A percentile compares a stretch with the other conserved stretches of the same genome.
These are phyloP conservation scores for Pterophyllum scalare DNA, from an alignment of 2,113 vertebrate species.

Conservation along the genomic window DNA sequence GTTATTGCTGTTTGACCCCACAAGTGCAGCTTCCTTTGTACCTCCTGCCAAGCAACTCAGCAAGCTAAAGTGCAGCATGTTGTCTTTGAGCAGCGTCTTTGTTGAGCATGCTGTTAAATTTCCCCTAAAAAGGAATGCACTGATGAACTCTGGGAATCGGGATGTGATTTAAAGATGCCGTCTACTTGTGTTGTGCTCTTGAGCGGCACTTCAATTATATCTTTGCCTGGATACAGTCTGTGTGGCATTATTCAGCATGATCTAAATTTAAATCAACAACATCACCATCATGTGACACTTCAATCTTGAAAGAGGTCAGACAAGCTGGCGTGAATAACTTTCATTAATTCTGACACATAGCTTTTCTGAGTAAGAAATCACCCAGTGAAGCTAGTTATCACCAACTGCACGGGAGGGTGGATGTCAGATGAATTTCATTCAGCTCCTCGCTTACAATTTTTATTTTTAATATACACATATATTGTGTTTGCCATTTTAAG, in stretches of 20 bases:
- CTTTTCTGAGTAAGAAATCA: constrained; percentile 53
- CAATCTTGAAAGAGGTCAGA: constrained; percentile 38
- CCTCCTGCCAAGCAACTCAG: constrained; percentile 40
- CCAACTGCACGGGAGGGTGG: constrained; percentile 17
- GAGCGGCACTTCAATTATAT: constrained; percentile 64
- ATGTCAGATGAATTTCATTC: constrained; percentile 28
- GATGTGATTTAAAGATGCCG: constrained; percentile 41
- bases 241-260: constrained; percentile 56
- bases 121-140: constrained; percentile 51
- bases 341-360: constrained; percentile 59
- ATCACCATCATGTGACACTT: constrained; percentile 42
- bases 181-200: constrained; percentile 48
- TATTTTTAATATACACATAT: constrained; percentile 5
- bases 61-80: constrained; percentile 32
- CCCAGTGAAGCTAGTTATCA: constrained; percentile 29
- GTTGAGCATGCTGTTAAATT: constrained; percentile 26
- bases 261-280: constrained; percentile 70
- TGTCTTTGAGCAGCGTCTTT: constrained; percentile 46
- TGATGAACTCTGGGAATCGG: constrained; percentile 52
- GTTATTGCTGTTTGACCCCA: constrained; percentile 47
- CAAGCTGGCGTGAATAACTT: constrained; percentile 38
- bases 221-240: constrained; percentile 28
- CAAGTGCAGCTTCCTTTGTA: constrained; percentile 3
- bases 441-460: background rate
- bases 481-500: constrained; percentile 49